Percentiles rank a stretch among this genome's conserved stretches.
Evolutionary conservation across 2,888 invertebrate genomes (phyloP).

Genomic region (Chrysotoxum bicinctum): DNA sequence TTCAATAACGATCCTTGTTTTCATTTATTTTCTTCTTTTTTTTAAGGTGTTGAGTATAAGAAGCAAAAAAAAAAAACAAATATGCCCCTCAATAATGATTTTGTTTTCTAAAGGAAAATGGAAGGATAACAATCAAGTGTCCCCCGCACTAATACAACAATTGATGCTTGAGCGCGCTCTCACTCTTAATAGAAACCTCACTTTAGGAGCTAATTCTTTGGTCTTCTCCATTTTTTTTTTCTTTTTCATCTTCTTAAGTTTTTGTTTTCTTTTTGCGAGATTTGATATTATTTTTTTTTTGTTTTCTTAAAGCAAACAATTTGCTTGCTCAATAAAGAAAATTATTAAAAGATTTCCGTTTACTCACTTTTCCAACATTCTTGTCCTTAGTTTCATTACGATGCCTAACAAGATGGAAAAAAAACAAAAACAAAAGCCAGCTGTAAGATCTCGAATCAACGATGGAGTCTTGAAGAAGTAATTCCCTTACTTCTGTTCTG

Average conservation of each 20-base stretch:
- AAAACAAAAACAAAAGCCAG: neutral
- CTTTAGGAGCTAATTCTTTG: constrained; percentile 8
- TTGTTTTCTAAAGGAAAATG: constrained; percentile 5
- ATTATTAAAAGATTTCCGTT: constrained; percentile 62
- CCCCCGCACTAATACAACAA: constrained; percentile 29
- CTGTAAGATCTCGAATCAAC: neutral
- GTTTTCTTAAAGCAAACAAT: constrained; percentile 48
- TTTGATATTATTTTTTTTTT: neutral
- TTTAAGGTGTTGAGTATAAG: constrained; percentile 1
- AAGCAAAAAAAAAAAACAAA: neutral
- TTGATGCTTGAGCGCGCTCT: constrained; percentile 47
- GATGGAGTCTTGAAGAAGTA: constrained; percentile 18
- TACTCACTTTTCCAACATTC: constrained; percentile 26
- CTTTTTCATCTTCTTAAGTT: neutral
- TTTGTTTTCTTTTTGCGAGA: neutral
- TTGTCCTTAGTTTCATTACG: neutral
- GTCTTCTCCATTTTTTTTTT: neutral
- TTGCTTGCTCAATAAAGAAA: constrained; percentile 56
- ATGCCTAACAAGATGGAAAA: constrained; percentile 1
- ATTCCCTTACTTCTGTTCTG: neutral
- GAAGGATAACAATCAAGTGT: constrained; percentile 55
- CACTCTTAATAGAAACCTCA: neutral
- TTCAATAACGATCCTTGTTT: constrained; percentile 22
- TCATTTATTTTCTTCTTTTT: neutral
- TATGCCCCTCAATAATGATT: neutral